Percentiles rank a stretch among this genome's conserved stretches.
Evolutionary conservation across 2,113 vertebrate species (phyloP).

Genomic region (Xyrauchen texanus): DNA sequence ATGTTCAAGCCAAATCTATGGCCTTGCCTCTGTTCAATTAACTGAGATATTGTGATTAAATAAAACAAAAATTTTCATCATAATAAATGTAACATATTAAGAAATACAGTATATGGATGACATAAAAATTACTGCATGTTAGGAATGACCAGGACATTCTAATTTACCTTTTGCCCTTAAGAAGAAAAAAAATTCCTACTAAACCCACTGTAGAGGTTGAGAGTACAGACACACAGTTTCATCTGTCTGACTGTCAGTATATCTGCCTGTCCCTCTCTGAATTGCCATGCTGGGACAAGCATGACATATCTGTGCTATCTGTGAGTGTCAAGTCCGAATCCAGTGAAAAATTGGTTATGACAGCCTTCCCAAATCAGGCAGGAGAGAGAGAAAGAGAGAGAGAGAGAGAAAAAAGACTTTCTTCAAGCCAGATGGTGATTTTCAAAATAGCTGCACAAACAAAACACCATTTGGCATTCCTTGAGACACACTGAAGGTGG

Average conservation of each 20-base stretch:
- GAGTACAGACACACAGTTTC: background rate
- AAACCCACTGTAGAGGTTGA: background rate
- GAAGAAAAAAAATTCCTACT: background rate
- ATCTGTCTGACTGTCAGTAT: constrained; percentile 15
- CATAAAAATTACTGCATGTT: no score
- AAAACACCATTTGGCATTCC: background rate
- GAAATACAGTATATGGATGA: no score
- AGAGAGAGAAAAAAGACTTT: constrained; percentile 3
- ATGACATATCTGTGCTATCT: constrained; percentile 1
- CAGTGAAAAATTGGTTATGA: constrained; percentile 38
- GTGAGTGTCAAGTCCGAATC: constrained; percentile 15
- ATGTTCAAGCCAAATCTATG: no score
- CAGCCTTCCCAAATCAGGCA: background rate
- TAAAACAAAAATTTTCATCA: no score
- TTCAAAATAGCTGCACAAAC: background rate
- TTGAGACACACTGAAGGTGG: background rate
- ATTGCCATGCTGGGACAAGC: background rate
- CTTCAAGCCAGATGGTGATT: constrained; percentile 1
- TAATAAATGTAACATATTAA: no score
- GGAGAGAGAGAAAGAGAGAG: constrained; percentile 8
- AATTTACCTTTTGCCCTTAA: no score
- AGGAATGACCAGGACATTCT: no score
- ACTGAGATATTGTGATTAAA: no score
- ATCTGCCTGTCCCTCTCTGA: constrained; percentile 18
- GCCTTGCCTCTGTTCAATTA: no score